Base-by-base conservation (phyloP, 2,888 invertebrate species). In the Pherbina coryleti region DNA sequence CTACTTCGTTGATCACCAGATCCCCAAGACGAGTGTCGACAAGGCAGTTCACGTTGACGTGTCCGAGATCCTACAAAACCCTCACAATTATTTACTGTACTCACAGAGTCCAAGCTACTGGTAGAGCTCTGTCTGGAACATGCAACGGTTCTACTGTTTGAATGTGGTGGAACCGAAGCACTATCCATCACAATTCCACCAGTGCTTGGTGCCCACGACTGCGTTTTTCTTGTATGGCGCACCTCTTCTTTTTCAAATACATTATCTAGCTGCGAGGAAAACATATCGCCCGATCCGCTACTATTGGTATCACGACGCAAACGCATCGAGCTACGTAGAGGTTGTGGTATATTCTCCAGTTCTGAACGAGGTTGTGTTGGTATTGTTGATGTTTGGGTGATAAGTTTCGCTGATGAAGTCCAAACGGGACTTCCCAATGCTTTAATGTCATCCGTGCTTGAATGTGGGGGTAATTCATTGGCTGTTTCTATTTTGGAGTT, bases 21-120 rank as follows among this genome's bases (percentile, higher is more conserved):
- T 78, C 95, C 95, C 95, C 96, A 95, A 57, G 95, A 95, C 82
- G 95, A 94, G 87, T 95, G 95, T 11, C 95, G 92, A 78, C 95
- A 94, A 44, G 93, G 92, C 55, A 91, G 88, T 82, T 94, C 94
- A 22, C 88, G 85, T 81, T 91, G 92, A 80, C 90, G 79, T 17
- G 92, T 92, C 79, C 90, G 79, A 22, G 92, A 91, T 79, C 93
- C 90, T 67, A 93, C 93, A 51, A 94, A 94, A 34, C 94, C 95
- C 87, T 95, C 95, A 89, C 95, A 95, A 37, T 67, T 55, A 31
- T 66, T 72, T 53, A 76, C 75, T 11, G 81, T 81, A 67, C 80
- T 79, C 62, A 81, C 81, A 28, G 85, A 84, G 77, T 85, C 84
- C 34, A 84, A 81, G 66, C 84, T 84, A 69, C 83, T 84, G 66